These are phyloP conservation scores for Forbesichthys papilliferus DNA, from an alignment of 2,113 vertebrate genomes.

Conservation along the genomic window DNA sequence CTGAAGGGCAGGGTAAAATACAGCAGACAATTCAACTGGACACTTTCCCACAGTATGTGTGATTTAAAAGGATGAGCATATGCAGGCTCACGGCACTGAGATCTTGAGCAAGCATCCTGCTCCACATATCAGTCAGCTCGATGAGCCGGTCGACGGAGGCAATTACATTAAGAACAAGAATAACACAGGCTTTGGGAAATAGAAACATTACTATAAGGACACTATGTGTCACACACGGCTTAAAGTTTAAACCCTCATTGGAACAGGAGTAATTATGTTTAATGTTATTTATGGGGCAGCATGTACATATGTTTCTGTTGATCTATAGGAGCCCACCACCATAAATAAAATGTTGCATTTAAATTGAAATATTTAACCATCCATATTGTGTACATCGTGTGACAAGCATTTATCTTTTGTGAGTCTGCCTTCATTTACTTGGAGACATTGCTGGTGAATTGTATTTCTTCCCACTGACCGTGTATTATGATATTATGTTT, in stretches of 20 bases:
- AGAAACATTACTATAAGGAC: constrained; percentile 73
- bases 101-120: constrained; percentile 62
- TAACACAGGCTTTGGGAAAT: constrained; percentile 73
- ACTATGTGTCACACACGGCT: constrained; percentile 37
- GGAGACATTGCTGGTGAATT: constrained; percentile 49
- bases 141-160: constrained; percentile 73
- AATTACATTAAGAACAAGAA: constrained; percentile 75
- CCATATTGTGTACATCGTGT: constrained; percentile 66
- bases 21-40: constrained; percentile 17
- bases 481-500: constrained; percentile 42
- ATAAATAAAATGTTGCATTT: constrained; percentile 74
- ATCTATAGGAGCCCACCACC: constrained; percentile 56
- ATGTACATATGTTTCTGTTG: constrained; percentile 62
- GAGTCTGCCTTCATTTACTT: constrained; percentile 39
- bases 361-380: constrained; percentile 76
- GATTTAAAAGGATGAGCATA: constrained; percentile 2
- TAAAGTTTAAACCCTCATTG: constrained; percentile 71
- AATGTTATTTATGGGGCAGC: constrained; percentile 72
- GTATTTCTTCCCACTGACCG: constrained; percentile 38
- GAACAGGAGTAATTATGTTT: constrained; percentile 66
- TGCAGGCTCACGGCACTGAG: constrained; percentile 19
- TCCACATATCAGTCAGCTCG: constrained; percentile 71
- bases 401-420: constrained; percentile 61
- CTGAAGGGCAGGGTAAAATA: constrained; percentile 1
- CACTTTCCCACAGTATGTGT: constrained; percentile 29